These are phyloP conservation scores for Scaptomyza graminum DNA, from an alignment of 1,140 invertebrate species.

Conservation along the genomic window DNA sequence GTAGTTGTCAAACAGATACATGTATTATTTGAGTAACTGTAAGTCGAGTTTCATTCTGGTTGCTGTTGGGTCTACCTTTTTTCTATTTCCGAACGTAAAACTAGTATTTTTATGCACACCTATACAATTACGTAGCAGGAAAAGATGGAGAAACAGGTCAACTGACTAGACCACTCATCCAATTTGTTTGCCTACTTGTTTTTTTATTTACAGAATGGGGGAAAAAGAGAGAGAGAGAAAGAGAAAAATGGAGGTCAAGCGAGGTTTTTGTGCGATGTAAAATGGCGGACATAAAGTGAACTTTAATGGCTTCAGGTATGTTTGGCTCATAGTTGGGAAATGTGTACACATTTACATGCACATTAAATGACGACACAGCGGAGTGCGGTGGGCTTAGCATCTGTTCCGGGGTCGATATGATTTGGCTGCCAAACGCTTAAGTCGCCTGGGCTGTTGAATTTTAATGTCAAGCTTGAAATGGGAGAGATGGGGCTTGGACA, in stretches of 20 bases:
- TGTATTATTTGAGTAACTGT: constrained; percentile 14
- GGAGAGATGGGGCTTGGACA: constrained; percentile 5
- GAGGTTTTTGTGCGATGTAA: constrained; percentile 42
- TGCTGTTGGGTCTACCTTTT: background rate
- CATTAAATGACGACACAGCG: constrained; percentile 67
- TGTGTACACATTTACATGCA: constrained; percentile 70
- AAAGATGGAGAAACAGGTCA: constrained; percentile 31
- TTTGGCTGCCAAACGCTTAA: constrained; percentile 59
- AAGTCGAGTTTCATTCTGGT: background rate
- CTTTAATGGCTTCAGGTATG: constrained; percentile 67
- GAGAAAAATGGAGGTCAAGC: constrained; percentile 1
- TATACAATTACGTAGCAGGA: constrained; percentile 57
- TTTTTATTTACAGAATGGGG: too few relatives aligned
- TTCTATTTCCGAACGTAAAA: constrained; percentile 57
- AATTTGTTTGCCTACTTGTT: constrained; percentile 31
- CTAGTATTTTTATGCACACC: constrained; percentile 76
- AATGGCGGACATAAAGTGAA: constrained; percentile 71
- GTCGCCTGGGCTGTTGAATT: constrained; percentile 42
- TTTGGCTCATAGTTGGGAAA: constrained; percentile 26
- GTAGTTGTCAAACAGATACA: too few relatives aligned
- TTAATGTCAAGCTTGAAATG: constrained; percentile 34
- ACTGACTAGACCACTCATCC: constrained; percentile 20
- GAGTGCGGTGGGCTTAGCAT: background rate
- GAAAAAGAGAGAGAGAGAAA: background rate
- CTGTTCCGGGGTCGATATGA: constrained; percentile 29